Percentiles rank a stretch among this genome's conserved stretches.
Conservation (phyloP, 1,140 invertebrate species). For the Cydia splendana region DNA sequence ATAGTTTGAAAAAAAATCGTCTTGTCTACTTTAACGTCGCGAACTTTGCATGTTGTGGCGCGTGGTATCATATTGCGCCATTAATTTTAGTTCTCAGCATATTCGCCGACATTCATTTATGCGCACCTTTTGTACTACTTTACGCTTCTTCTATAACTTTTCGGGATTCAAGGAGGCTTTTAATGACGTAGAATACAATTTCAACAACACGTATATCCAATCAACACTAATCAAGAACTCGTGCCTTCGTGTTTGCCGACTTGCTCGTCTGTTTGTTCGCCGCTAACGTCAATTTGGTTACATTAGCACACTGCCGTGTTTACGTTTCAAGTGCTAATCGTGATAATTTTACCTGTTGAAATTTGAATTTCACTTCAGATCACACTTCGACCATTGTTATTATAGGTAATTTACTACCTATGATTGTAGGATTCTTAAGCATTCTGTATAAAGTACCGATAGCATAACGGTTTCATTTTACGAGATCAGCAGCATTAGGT, state of each 20-base stretch:
- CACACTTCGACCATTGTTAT: constrained; percentile 38
- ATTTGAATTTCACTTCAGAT: constrained; percentile 48
- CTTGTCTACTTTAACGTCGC: no score
- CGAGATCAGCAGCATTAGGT: no score
- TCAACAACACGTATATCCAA: constrained; percentile 43
- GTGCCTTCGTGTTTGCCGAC: constrained; percentile 50
- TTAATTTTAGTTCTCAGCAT: no score
- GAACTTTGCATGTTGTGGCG: no score
- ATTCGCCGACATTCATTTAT: no score
- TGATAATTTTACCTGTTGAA: constrained; percentile 50
- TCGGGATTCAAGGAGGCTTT: neutral
- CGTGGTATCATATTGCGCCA: no score
- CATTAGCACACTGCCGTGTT: constrained; percentile 53
- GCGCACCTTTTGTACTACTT: no score
- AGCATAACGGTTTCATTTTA: no score
- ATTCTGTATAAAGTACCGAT: neutral
- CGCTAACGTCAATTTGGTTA: constrained; percentile 56
- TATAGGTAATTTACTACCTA: neutral
- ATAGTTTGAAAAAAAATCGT: no score
- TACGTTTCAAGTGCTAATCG: constrained; percentile 36
- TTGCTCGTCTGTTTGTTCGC: constrained; percentile 42
- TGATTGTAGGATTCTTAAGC: no score
- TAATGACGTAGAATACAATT: neutral
- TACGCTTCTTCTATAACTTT: no score
- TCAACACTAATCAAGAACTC: constrained; percentile 48